Base-by-base conservation (phyloP, 2,113 vertebrate genomes). In the Pluvianellus socialis region DNA sequence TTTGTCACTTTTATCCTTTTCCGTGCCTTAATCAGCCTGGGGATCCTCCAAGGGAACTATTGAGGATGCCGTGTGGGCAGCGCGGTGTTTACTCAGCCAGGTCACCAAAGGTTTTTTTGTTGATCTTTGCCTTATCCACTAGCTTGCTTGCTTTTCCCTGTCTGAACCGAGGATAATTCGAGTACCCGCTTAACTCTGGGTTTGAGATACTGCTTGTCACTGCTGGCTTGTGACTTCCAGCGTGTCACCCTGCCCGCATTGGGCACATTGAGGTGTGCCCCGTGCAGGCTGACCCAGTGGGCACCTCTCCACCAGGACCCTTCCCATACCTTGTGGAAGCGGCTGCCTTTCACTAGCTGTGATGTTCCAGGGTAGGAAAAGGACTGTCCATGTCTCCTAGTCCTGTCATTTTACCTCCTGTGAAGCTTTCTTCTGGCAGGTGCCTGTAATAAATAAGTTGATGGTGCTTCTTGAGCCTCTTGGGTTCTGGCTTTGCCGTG, bases 101-200 rank as follows among this genome's bases (percentile, higher is more conserved):
- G 92, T 95, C 90, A 71, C 56, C 3, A 2, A 47, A 47, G 86
- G n/a, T 8, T 32, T 16, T 81, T 91, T 32, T 73, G 90, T 93
- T 91, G 73, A 55, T 94, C 79, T 71, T 53, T 68, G 59, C 75
- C 67, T 93, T 83, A 84, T 80, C 94, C 30, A 7, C 28, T 38
- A 53, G 44, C 73, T 87, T 33, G 33, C 38, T 70, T 33, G 71
- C 14, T 72, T 49, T 66, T 59, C 0, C 7, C 15, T n/a, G 20
- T 19, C 42, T 87, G 83, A 58, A 73, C 30, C 14, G 3, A 12
- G 58, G 61, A 20, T 72, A 38, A 85, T 82, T 65, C 9, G 12
- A 42, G 24, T 21, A 33, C 47, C 50, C 38, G 79, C 66, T 65
- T 76, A 32, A 42, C 47, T 49, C 84, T 1, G 10, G 73, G 32